Evolutionary conservation across 2,113 vertebrate genomes (phyloP), one percentile per base, ranked within the genome.

Genomic region (Corythaeola cristata): DNA sequence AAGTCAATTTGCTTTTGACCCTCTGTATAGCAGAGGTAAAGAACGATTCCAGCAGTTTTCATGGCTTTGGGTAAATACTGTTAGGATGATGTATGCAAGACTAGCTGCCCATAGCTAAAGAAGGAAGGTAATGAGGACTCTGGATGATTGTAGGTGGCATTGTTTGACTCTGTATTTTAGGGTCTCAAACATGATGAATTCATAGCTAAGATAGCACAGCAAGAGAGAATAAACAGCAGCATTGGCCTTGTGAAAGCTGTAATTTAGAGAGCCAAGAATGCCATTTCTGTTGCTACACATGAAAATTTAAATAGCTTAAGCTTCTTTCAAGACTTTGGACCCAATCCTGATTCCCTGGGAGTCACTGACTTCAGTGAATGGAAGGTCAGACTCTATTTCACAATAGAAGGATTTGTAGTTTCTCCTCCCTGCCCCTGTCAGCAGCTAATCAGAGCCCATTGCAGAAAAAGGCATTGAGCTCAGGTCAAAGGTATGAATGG

Each of bases 1-100:
- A 97, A 96, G 95, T 96, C 96, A 96, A 96, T 97, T 97, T 97
- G 91, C 82, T 95, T 93, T 95, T 92, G 68, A 95, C 60, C 88
- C 63, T 97, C 49, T 81, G 68, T 60, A 56, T 63, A 91, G 91
- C 73, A 74, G 73, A 90, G 63, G 81, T 66, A 97, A 94, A 92
- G 84, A 68, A 88, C 89, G 89, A 89, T 69, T 91, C 76, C 76
- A 60, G 77, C 87, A 47, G 49, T 73, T 89, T 86, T 80, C 62
- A 49, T 41, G 76, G 77, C 33, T 88, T 68, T 77, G 86, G 72
- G 88, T 87, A 94, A 96, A 95, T 92, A 91, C 44, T 92, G 50
- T 88, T 93, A 88, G 89, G 88, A 60, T 88, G 93, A 73, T 85
- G 47, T 84, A 94, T 87, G 96, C 84, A 93, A 93, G 89, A 35